Percentiles rank a stretch among this genome's conserved stretches.
These are phyloP conservation scores for Scopus umbretta DNA, from an alignment of 2,113 vertebrate species.

Conservation along the genomic window DNA sequence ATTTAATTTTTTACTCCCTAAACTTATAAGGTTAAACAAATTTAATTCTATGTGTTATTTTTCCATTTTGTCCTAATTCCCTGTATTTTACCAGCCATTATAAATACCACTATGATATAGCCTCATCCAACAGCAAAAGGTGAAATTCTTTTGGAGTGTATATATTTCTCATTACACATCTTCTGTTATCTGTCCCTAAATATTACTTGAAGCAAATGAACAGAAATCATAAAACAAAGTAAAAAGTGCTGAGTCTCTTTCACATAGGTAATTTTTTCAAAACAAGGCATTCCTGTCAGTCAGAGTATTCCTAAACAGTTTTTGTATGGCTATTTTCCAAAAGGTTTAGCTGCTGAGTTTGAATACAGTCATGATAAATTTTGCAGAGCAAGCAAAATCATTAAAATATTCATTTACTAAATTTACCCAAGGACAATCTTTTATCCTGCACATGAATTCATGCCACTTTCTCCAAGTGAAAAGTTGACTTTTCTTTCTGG, in stretches of 20 bases:
- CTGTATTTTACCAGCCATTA: neutral
- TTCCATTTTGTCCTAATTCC: neutral
- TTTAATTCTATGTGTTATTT: neutral
- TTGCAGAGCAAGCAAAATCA: slow-evolving; percentile 30
- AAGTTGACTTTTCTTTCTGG: neutral
- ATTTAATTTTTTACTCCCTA: neutral
- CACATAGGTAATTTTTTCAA: slow-evolving; percentile 24
- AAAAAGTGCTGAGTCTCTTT: slow-evolving; percentile 13
- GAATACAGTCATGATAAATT: slow-evolving; percentile 25
- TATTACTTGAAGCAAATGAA: slow-evolving; percentile 47
- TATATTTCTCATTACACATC: neutral
- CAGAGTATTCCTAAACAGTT: slow-evolving; percentile 28
- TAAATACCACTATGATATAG: neutral
- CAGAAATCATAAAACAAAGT: neutral
- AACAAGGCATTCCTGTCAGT: slow-evolving; percentile 12
- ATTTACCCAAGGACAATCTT: neutral
- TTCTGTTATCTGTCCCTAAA: slow-evolving; percentile 29
- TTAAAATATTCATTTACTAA: neutral
- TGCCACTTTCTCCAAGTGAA: neutral
- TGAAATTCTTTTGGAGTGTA: neutral
- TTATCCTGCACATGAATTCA: neutral
- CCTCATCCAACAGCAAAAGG: neutral
- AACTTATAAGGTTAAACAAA: neutral
- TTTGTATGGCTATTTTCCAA: slow-evolving; percentile 22
- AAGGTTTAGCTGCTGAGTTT: slow-evolving; percentile 34